Conservation (phyloP, 1,140 invertebrate genomes). For the Charaxes varanes region DNA sequence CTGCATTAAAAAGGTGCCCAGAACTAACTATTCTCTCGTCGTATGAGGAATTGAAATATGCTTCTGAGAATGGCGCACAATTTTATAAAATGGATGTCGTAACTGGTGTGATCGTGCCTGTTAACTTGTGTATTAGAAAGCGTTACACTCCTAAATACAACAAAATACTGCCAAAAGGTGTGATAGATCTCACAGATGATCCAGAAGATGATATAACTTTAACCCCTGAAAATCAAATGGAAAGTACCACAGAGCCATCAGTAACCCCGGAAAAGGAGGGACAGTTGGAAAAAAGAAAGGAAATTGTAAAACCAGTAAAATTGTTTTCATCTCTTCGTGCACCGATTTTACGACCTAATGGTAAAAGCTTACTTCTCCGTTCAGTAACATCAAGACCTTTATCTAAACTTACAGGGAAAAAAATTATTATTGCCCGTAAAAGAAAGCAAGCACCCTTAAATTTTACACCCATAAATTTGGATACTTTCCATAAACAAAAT, state of each 20-base stretch:
- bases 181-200: slow-evolving; percentile 40
- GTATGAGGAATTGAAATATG: slow-evolving; percentile 40
- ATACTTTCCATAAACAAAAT: neutral
- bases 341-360: slow-evolving; percentile 8
- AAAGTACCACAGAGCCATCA: neutral
- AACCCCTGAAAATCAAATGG: neutral
- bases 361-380: slow-evolving; percentile 5
- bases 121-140: slow-evolving; percentile 39
- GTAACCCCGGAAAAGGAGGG: too few relatives aligned
- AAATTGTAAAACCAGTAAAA: slow-evolving; percentile 18
- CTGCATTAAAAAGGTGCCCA: slow-evolving; percentile 14
- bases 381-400: neutral
- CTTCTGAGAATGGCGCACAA: slow-evolving; percentile 24
- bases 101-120: slow-evolving; percentile 29
- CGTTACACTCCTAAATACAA: too few relatives aligned
- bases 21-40: slow-evolving; percentile 34
- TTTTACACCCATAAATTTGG: neutral
- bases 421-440: neutral
- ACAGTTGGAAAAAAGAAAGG: neutral
- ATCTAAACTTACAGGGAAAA: neutral
- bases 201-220: slow-evolving; percentile 6
- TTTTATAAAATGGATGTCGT: slow-evolving; percentile 47
- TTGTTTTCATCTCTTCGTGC: slow-evolving; percentile 16
- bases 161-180: slow-evolving; percentile 10
- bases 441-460: neutral